These are phyloP conservation scores for Heliocidaris tuberculata DNA, from an alignment of 35 echinoderm and acorn worm species.

Conservation along the genomic window DNA sequence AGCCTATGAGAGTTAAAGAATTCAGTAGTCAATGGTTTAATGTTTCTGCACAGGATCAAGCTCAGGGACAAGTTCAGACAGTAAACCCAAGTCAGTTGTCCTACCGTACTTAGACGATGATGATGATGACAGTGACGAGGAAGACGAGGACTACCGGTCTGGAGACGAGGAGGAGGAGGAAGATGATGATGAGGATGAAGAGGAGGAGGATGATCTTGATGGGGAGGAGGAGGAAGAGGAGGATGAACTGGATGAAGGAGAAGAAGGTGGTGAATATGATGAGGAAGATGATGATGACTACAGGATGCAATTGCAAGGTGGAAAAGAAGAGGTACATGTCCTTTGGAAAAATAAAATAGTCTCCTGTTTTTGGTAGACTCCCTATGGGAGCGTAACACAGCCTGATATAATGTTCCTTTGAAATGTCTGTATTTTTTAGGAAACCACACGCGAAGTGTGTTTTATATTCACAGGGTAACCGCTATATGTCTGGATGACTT, in stretches of 20 bases:
- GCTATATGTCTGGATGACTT: too few species aligned
- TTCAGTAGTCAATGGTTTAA: too few species aligned
- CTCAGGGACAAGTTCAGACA: not conserved
- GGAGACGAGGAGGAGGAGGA: slow-evolving; percentile 63
- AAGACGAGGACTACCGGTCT: slow-evolving; percentile 36
- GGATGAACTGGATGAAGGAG: slow-evolving; percentile 52
- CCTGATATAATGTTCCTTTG: too few species aligned
- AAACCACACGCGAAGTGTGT: too few species aligned
- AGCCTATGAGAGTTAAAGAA: too few species aligned
- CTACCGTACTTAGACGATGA: slow-evolving; percentile 39
- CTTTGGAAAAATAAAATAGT: too few species aligned
- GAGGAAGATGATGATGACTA: slow-evolving; percentile 69
- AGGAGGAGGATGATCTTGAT: slow-evolving; percentile 61
- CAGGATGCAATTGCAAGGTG: not conserved
- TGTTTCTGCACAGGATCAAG: not conserved
- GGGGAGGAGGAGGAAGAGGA: slow-evolving; percentile 72
- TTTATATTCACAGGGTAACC: too few species aligned
- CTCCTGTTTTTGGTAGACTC: too few species aligned
- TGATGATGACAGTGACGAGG: slow-evolving; percentile 50
- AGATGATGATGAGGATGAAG: slow-evolving; percentile 61
- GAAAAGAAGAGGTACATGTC: slow-evolving; percentile 74
- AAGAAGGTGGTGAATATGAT: slow-evolving; percentile 68
- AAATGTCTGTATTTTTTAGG: too few species aligned
- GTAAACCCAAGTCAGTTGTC: not conserved
- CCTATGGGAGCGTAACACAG: too few species aligned